Evolutionary conservation across 1,140 invertebrate species (phyloP).

Genomic region (Potamilus streckersoni): DNA sequence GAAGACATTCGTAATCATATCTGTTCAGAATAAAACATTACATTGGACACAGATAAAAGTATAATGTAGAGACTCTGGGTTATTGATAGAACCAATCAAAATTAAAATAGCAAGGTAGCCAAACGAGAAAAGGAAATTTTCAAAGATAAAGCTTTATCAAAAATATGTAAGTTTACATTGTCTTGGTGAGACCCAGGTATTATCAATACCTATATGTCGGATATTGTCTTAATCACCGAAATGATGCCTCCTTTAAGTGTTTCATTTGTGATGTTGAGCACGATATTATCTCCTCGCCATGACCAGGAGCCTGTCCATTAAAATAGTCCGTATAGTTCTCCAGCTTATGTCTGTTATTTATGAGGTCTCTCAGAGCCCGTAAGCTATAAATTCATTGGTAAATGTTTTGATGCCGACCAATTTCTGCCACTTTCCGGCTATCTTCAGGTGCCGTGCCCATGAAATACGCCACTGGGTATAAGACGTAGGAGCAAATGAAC

Average conservation of each 20-base stretch:
- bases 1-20: no score
- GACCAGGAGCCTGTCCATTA: no score
- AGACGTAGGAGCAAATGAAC: slow-evolving; percentile 63
- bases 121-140: no score
- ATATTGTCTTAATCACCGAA: slow-evolving; percentile 21
- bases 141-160: no score
- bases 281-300: slow-evolving; percentile 33
- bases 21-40: no score
- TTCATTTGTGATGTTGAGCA: slow-evolving; percentile 29
- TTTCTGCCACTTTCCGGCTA: slow-evolving; percentile 62
- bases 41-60: no score
- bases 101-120: no score
- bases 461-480: slow-evolving; percentile 62
- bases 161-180: background rate
- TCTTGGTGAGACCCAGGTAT: background rate
- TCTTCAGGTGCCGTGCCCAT: slow-evolving; percentile 61
- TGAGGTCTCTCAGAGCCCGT: slow-evolving; percentile 40
- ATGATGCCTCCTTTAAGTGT: slow-evolving; percentile 42
- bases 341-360: slow-evolving; percentile 45
- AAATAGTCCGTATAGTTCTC: slow-evolving; percentile 41
- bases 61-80: no score
- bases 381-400: slow-evolving; percentile 67
- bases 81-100: no score
- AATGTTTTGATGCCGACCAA: slow-evolving; percentile 66
- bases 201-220: no score